These are phyloP conservation scores for Lasiurus cinereus DNA, from an alignment of 2,113 vertebrate genomes.

Conservation along the genomic window DNA sequence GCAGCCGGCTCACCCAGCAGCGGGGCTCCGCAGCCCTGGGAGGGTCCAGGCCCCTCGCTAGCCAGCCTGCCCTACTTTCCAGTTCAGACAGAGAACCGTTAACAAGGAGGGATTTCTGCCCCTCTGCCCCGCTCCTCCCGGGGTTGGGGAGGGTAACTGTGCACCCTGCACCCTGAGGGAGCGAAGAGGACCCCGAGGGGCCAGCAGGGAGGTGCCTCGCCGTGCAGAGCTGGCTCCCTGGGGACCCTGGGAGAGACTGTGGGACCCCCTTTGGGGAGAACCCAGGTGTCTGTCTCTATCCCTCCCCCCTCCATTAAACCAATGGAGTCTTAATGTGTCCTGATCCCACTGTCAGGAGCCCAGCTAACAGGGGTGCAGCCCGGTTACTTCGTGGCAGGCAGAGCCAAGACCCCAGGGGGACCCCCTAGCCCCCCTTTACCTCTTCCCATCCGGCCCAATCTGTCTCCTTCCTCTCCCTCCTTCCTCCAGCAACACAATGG, in stretches of 20 bases:
- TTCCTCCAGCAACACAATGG: neutral
- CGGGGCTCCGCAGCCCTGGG: neutral
- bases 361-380: rapidly evolving
- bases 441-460: neutral
- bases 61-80: constrained; percentile 47
- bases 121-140: neutral
- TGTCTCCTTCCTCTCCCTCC: neutral
- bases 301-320: neutral
- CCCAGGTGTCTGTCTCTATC: neutral
- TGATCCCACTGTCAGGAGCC: neutral
- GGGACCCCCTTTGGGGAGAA: neutral
- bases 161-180: rapidly evolving
- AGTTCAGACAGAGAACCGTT: neutral
- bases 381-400: neutral
- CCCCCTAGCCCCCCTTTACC: neutral
- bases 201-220: neutral
- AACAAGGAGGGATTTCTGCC: neutral
- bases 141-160: neutral
- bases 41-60: neutral
- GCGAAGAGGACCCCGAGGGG: neutral
- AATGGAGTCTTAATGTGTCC: neutral
- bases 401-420: neutral
- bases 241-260: neutral
- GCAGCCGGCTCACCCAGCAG: constrained; percentile 12
- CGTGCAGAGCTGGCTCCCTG: too few relatives aligned